phyloP scores from a whole-genome alignment of 2,888 invertebrate genomes.

The Phorcus lineatus region DNA sequence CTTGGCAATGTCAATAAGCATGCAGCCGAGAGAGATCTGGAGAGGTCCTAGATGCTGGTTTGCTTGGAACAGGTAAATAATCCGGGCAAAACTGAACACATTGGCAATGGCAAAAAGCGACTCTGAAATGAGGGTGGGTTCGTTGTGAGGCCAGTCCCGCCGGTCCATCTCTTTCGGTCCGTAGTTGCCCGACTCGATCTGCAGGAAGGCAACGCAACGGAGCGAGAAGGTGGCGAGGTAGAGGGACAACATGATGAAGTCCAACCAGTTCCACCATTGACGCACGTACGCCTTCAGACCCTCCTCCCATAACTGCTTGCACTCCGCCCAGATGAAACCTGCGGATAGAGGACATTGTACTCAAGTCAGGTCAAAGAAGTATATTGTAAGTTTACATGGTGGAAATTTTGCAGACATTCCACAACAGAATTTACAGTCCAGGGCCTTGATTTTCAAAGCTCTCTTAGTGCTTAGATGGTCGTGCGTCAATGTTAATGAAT shows the following conservation, averaged over 20 bases:
- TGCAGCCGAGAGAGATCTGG: constrained; percentile 78
- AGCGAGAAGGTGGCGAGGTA: constrained; percentile 78
- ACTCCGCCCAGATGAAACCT: constrained; percentile 79
- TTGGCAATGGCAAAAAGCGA: constrained; percentile 79
- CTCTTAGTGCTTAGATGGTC: too few species aligned
- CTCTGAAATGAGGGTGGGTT: constrained; percentile 79
- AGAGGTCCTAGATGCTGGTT: constrained; percentile 79
- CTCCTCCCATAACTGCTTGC: constrained; percentile 80
- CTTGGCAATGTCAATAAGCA: constrained; percentile 79
- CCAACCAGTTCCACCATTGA: constrained; percentile 80
- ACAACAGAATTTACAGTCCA: too few species aligned
- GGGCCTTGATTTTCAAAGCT: too few species aligned
- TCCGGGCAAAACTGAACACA: constrained; percentile 79
- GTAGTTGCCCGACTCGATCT: constrained; percentile 71
- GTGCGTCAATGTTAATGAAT: too few species aligned
- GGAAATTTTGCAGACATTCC: too few species aligned
- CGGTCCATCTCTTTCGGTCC: constrained; percentile 74
- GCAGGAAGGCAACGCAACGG: constrained; percentile 75
- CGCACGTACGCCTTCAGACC: constrained; percentile 78
- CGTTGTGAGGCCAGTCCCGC: constrained; percentile 77
- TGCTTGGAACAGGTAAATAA: constrained; percentile 78
- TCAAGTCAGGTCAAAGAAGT: too few species aligned
- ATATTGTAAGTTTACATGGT: too few species aligned
- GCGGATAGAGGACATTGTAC: constrained; percentile 31
- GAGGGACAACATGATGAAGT: constrained; percentile 79